Percentiles rank a stretch among this genome's conserved stretches.
Conservation (phyloP, 1,140 invertebrate genomes). For the Drosophila saltans region DNA sequence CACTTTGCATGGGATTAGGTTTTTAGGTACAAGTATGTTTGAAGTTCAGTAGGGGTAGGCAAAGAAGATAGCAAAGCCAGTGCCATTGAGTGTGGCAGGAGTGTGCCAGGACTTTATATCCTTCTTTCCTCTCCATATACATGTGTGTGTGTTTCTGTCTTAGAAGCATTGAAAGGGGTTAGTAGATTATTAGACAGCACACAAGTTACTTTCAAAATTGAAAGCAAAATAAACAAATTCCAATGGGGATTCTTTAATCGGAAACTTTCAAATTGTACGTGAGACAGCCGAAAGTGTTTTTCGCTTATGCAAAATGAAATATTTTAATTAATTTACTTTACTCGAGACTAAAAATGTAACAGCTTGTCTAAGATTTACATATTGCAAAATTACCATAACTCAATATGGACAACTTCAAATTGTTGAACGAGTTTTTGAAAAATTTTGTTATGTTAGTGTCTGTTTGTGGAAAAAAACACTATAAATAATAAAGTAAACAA, state of each 20-base stretch:
- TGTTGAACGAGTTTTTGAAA: no score
- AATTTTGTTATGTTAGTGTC: no score
- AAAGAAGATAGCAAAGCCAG: slow-evolving; percentile 7
- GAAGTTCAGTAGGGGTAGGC: slow-evolving; percentile 9
- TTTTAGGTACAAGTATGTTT: slow-evolving; percentile 23
- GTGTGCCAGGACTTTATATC: background rate
- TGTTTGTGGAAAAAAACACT: no score
- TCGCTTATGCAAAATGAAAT: background rate
- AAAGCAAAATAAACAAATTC: slow-evolving; percentile 2
- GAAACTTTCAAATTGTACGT: background rate
- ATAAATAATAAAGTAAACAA: no score
- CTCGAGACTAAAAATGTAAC: background rate
- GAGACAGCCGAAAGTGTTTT: background rate
- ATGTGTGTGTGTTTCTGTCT: slow-evolving; percentile 4
- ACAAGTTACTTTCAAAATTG: slow-evolving; percentile 15
- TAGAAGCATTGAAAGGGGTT: slow-evolving; percentile 19
- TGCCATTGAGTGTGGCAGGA: background rate
- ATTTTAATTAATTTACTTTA: background rate
- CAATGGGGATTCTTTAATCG: background rate
- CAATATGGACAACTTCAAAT: no score
- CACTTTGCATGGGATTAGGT: slow-evolving; percentile 24
- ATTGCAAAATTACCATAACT: no score
- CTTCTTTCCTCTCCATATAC: background rate
- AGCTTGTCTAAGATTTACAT: background rate
- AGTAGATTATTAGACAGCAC: slow-evolving; percentile 20